Percentiles rank a stretch among this genome's conserved stretches.
phyloP scores from a whole-genome alignment of 2,113 vertebrate species.

The Neodontobutis hainanensis region DNA sequence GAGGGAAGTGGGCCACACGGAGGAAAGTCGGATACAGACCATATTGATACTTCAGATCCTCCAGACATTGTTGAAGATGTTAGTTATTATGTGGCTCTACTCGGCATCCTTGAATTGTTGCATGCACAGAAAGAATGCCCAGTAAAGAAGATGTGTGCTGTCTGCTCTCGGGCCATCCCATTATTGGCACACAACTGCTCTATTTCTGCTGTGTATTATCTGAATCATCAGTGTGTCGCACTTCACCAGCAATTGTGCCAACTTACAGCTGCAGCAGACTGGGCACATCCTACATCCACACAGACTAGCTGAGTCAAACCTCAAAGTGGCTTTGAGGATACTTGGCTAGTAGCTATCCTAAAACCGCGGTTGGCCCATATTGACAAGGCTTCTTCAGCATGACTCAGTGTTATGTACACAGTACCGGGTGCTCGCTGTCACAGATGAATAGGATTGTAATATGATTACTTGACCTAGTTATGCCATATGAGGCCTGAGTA shows the following conservation, averaged over 20 bases:
- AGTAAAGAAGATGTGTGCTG: slow-evolving; percentile 10
- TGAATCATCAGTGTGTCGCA: slow-evolving; percentile 47
- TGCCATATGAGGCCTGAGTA: slow-evolving; percentile 29
- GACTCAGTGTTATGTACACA: slow-evolving; percentile 33
- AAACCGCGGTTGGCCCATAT: background rate
- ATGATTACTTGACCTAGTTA: slow-evolving; percentile 49
- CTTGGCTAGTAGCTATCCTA: background rate
- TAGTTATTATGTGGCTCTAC: background rate
- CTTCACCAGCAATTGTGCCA: slow-evolving; percentile 51
- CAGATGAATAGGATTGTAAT: slow-evolving; percentile 35
- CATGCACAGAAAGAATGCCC: background rate
- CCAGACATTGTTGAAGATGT: slow-evolving; percentile 2
- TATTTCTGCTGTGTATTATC: slow-evolving; percentile 53
- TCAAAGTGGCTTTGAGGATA: background rate
- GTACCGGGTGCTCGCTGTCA: slow-evolving; percentile 17
- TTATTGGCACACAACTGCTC: slow-evolving; percentile 34
- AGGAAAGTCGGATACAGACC: slow-evolving; percentile 33
- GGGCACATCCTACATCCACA: slow-evolving; percentile 30
- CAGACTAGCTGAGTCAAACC: slow-evolving; percentile 25
- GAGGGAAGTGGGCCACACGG: slow-evolving; percentile 73
- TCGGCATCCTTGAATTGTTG: background rate
- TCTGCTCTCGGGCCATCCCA: slow-evolving; percentile 6
- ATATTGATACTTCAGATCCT: slow-evolving; percentile 18
- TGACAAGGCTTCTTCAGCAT: slow-evolving; percentile 13
- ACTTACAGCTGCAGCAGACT: slow-evolving; percentile 45